phyloP scores from a whole-genome alignment of 2,888 invertebrate genomes.

The Copidosoma aretas region DNA sequence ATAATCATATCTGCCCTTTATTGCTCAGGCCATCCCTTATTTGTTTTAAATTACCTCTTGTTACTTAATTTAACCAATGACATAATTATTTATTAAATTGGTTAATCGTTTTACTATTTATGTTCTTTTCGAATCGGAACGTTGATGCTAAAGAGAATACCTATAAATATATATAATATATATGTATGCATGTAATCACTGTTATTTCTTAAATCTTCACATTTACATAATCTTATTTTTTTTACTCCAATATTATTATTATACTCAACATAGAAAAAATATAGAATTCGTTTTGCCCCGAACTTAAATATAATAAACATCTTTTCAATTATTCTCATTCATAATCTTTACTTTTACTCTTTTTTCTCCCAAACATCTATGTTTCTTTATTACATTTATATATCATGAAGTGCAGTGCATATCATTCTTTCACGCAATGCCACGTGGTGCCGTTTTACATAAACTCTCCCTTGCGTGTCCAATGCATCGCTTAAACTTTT shows the following conservation, averaged over 20 bases:
- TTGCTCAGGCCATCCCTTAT: conserved; percentile 40
- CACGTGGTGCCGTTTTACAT: conserved; percentile 17
- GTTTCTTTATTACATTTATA: conserved; percentile 43
- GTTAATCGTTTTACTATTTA: conserved; percentile 41
- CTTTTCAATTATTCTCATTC: conserved; percentile 31
- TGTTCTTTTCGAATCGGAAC: conserved; percentile 50
- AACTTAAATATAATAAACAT: conserved; percentile 61
- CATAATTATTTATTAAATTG: conserved; percentile 43
- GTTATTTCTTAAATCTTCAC: conserved; percentile 37
- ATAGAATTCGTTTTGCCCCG: conserved; percentile 61
- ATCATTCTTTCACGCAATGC: conserved; percentile 32
- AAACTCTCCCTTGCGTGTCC: conserved; percentile 8
- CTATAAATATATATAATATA: conserved; percentile 57
- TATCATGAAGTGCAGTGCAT: conserved; percentile 39
- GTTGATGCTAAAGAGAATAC: conserved; percentile 58
- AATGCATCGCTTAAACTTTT: conserved; percentile 1
- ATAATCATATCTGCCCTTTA: conserved; percentile 31
- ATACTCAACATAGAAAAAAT: conserved; percentile 63
- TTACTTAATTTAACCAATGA: conserved; percentile 1
- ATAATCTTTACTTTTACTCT: conserved; percentile 38
- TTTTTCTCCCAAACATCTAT: conserved; percentile 47
- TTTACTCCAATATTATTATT: conserved; percentile 41
- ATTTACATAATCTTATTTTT: conserved; percentile 24
- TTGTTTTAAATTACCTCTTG: conserved; percentile 33
- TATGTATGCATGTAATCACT: conserved; percentile 51